phyloP scores from a whole-genome alignment of 23 tunicate genomes.

The Corella eumyota region DNA sequence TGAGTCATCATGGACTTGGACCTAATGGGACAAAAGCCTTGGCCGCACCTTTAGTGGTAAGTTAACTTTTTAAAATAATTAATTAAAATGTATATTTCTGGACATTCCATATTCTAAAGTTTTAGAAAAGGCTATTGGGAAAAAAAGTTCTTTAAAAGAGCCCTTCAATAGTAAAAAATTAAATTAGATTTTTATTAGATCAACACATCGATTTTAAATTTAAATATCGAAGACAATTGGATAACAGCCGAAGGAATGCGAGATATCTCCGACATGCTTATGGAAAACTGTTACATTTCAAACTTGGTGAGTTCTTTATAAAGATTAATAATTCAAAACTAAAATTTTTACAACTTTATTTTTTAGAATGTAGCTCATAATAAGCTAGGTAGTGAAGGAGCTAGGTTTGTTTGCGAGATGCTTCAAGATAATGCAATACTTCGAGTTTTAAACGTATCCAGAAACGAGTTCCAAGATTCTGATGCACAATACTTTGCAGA shows the following conservation, averaged over 20 bases:
- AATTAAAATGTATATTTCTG: too few relatives aligned
- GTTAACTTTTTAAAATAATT: too few relatives aligned
- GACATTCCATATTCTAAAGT: too few relatives aligned
- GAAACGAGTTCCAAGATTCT: conserved; percentile 47
- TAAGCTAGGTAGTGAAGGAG: conserved; percentile 53
- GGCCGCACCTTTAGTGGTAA: conserved; percentile 82
- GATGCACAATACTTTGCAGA: conserved; percentile 73
- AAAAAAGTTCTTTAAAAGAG: too few relatives aligned
- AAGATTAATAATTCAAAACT: background rate
- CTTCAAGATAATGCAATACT: conserved; percentile 50
- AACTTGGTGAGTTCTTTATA: conserved; percentile 16
- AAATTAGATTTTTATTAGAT: conserved; percentile 21
- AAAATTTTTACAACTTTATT: background rate
- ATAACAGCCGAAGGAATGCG: conserved; percentile 60
- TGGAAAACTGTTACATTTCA: conserved; percentile 69
- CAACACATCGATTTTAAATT: conserved; percentile 50
- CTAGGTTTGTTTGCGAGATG: conserved; percentile 40
- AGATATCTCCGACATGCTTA: conserved; percentile 64
- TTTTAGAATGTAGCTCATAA: conserved; percentile 64
- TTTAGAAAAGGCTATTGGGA: too few relatives aligned
- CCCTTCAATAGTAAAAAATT: too few relatives aligned
- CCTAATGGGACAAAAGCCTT: conserved; percentile 75
- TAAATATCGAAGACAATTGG: conserved; percentile 75
- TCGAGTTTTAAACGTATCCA: conserved; percentile 32
- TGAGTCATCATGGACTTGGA: conserved; percentile 84